Base-by-base conservation (phyloP, 2,888 invertebrate genomes). In the Pheosia tremula region DNA sequence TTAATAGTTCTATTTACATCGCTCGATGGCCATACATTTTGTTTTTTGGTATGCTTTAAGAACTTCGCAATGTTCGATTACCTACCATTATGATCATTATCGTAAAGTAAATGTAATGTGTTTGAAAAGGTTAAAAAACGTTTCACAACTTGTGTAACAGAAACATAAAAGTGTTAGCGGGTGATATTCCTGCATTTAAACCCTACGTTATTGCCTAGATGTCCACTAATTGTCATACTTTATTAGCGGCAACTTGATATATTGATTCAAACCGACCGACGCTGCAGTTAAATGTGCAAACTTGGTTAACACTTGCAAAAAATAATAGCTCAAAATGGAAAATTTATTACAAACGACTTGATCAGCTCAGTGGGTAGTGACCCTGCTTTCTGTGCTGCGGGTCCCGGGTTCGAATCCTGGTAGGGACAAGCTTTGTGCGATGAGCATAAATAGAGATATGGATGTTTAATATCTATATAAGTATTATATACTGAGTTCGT, bases 81-180 rank as follows among this genome's bases (percentile, higher is more conserved):
- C 0, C 65, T 41, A 72, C 72, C 69, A 66, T 73, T 68, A 69
- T 60, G 77, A 77, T 77, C 76, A 65, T 77, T 74, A 80, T 81
- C 81, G 69, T 82, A 81, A 80, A 75, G 74, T 71, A 78, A 69
- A 61, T 71, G 63, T 78, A 79, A 76, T 78, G 68, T 74, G 71
- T 77, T 80, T 74, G 64, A 65, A 81, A 83, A 82, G 83, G 83
- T 83, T 80, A 83, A 61, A 64, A 68, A 75, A 75, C 68, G 63
- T 67, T 77, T 68, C 62, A 70, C 64, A 62, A 67, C 57, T 69
- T 63, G 73, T 64, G 63, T 61, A 64, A 72, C 69, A 64, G 61
- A 55, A 58, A 72, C 63, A 56, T 62, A 59, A 58, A 61, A 63
- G 62, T 62, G 59, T 63, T 70, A 60, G 59, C 59, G 50, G 45